phyloP scores from a whole-genome alignment of 2,888 invertebrate genomes.

The Nemurella pictetii region DNA sequence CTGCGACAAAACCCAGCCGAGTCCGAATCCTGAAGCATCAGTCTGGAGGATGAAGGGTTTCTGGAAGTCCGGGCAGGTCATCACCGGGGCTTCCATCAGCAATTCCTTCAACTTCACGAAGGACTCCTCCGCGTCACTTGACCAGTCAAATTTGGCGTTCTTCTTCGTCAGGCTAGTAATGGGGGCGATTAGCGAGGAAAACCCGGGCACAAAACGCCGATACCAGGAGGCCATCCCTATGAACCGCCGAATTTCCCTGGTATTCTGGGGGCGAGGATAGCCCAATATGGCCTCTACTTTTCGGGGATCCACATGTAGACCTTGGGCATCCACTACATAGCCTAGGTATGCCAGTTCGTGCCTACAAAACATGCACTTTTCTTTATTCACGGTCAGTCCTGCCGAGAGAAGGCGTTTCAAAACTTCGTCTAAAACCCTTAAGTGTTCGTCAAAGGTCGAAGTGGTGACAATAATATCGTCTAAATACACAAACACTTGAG shows the following conservation, averaged over 20 bases:
- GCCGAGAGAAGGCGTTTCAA: slow-evolving; percentile 21
- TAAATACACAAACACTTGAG: slow-evolving; percentile 44
- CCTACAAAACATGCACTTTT: slow-evolving; percentile 27
- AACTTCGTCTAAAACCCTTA: slow-evolving; percentile 27
- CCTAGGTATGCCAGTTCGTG: slow-evolving; percentile 33
- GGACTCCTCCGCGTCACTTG: slow-evolving; percentile 17
- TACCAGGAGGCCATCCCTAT: slow-evolving; percentile 26
- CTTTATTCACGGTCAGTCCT: not conserved
- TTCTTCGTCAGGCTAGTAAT: not conserved
- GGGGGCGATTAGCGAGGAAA: not conserved
- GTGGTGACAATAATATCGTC: slow-evolving; percentile 43
- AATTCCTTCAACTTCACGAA: slow-evolving; percentile 4
- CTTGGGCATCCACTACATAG: slow-evolving; percentile 31
- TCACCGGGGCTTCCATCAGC: slow-evolving; percentile 29
- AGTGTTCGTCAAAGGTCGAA: slow-evolving; percentile 38
- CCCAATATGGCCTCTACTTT: slow-evolving; percentile 32
- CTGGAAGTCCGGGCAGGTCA: slow-evolving; percentile 34
- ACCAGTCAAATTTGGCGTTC: not conserved
- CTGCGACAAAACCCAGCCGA: slow-evolving; percentile 43
- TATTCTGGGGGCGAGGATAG: not conserved
- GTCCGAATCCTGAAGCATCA: slow-evolving; percentile 38
- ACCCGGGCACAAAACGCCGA: slow-evolving; percentile 30
- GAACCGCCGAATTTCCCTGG: slow-evolving; percentile 1
- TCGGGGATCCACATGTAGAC: slow-evolving; percentile 32
- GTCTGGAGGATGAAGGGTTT: slow-evolving; percentile 41